A percentile compares a stretch with the other conserved stretches of the same genome.
phyloP scores from a whole-genome alignment of 1,140 invertebrate genomes.

The Caerostris extrusa region DNA sequence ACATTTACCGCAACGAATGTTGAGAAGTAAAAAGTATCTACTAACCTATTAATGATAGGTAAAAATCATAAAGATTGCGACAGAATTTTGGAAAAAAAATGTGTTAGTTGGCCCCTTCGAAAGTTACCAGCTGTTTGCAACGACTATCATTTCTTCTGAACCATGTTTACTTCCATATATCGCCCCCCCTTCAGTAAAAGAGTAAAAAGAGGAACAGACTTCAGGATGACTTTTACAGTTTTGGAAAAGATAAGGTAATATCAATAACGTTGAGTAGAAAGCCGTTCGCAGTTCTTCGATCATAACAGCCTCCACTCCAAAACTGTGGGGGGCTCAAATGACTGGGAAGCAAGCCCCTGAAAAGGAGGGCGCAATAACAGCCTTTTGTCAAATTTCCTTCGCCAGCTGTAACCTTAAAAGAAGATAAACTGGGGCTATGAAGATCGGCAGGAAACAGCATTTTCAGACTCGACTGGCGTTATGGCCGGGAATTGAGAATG shows the following conservation, averaged over 20 bases:
- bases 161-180: slow-evolving; percentile 76
- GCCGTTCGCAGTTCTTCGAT: slow-evolving; percentile 67
- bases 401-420: slow-evolving; percentile 71
- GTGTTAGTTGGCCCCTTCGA: background rate
- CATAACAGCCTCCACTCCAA: slow-evolving; percentile 60
- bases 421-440: slow-evolving; percentile 71
- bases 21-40: background rate
- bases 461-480: slow-evolving; percentile 21
- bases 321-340: slow-evolving; percentile 66
- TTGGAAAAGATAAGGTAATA: slow-evolving; percentile 75
- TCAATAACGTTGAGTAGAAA: slow-evolving; percentile 72
- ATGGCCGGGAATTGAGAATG: background rate
- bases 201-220: slow-evolving; percentile 47
- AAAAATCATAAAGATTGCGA: slow-evolving; percentile 27
- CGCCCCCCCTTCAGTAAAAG: slow-evolving; percentile 46
- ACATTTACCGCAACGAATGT: background rate
- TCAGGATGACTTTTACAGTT: slow-evolving; percentile 74
- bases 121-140: slow-evolving; percentile 57
- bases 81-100: slow-evolving; percentile 8
- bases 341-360: slow-evolving; percentile 50
- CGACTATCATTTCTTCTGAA: slow-evolving; percentile 66
- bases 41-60: slow-evolving; percentile 16
- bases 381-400: slow-evolving; percentile 74
- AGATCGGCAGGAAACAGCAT: slow-evolving; percentile 37
- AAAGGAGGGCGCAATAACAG: slow-evolving; percentile 66